phyloP scores from a whole-genome alignment of 2,888 invertebrate species.

The Brenthis ino region DNA sequence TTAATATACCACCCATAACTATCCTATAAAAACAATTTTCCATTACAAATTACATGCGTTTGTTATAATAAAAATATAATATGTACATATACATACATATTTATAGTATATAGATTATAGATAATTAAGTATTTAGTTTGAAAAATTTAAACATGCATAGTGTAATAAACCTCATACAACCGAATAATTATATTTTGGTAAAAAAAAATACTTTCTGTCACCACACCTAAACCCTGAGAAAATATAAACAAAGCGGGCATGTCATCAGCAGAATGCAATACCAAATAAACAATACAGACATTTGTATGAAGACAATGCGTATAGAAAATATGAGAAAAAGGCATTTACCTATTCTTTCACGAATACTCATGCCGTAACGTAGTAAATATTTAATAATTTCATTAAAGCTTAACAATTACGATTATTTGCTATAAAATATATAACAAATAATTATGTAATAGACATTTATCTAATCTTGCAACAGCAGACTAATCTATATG shows the following conservation, averaged over 20 bases:
- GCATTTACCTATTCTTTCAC: too few relatives aligned
- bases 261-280: constrained; percentile 1
- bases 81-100: background rate
- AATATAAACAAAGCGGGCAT: constrained; percentile 1
- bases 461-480: constrained; percentile 3
- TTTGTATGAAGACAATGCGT: constrained; percentile 7
- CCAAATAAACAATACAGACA: background rate
- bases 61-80: background rate
- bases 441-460: background rate
- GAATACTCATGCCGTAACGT: too few relatives aligned
- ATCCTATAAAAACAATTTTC: constrained; percentile 53
- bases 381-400: too few relatives aligned
- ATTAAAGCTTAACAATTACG: too few relatives aligned
- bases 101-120: background rate
- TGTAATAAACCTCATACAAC: constrained; percentile 9
- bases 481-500: background rate
- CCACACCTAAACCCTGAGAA: constrained; percentile 1
- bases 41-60: background rate
- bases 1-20: constrained; percentile 67
- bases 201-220: background rate
- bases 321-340: background rate
- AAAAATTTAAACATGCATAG: constrained; percentile 9
- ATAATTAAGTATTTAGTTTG: background rate
- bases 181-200: background rate
- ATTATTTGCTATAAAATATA: too few relatives aligned